These are phyloP conservation scores for Matsumyia berberina DNA, from an alignment of 2,888 invertebrate genomes.

Conservation along the genomic window DNA sequence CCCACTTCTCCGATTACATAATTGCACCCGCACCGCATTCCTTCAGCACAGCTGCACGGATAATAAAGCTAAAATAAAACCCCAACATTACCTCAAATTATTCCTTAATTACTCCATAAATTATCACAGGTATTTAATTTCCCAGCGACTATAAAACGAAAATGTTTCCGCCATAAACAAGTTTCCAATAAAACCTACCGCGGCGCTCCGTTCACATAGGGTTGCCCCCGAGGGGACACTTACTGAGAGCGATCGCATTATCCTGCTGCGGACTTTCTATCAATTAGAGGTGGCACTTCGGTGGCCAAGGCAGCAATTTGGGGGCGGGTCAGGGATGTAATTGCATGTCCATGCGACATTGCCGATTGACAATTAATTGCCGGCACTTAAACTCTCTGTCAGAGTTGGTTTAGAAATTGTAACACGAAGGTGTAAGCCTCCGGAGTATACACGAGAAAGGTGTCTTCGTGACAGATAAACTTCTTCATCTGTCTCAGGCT, in stretches of 20 bases:
- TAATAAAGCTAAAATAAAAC: slow-evolving; percentile 59
- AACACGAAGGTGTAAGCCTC: neutral
- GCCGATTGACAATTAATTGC: slow-evolving; percentile 16
- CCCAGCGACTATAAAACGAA: slow-evolving; percentile 56
- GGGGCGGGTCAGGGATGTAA: slow-evolving; percentile 31
- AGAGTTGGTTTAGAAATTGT: neutral
- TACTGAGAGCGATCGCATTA: slow-evolving; percentile 36
- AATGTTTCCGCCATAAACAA: slow-evolving; percentile 65
- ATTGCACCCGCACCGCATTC: slow-evolving; percentile 46
- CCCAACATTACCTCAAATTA: slow-evolving; percentile 60
- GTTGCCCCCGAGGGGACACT: slow-evolving; percentile 54
- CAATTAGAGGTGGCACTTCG: slow-evolving; percentile 49
- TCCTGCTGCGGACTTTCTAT: slow-evolving; percentile 51
- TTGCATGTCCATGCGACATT: slow-evolving; percentile 31
- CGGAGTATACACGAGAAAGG: neutral
- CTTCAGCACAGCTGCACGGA: slow-evolving; percentile 32
- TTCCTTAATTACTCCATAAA: slow-evolving; percentile 68
- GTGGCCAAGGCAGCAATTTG: slow-evolving; percentile 32
- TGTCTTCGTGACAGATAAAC: slow-evolving; percentile 10
- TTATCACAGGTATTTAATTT: slow-evolving; percentile 71
- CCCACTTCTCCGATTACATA: slow-evolving; percentile 38
- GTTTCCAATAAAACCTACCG: slow-evolving; percentile 45
- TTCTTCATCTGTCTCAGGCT: slow-evolving; percentile 12
- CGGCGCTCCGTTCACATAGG: slow-evolving; percentile 15
- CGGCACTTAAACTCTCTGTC: slow-evolving; percentile 14